phyloP scores from a whole-genome alignment of 1,140 invertebrate genomes.

The Spodoptera frugiperda region DNA sequence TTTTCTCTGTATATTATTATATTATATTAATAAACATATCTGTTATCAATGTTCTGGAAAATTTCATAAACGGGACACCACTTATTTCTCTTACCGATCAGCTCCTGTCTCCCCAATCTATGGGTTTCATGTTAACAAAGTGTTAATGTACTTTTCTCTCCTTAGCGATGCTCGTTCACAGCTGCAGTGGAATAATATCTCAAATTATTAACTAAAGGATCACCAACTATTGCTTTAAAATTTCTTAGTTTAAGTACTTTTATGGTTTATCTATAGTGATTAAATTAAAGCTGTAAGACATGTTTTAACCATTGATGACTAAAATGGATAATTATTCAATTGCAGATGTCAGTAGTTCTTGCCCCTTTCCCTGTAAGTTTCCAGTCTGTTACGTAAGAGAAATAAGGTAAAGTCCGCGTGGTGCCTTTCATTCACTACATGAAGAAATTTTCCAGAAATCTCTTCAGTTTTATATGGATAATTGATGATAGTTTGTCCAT shows the following conservation, averaged over 20 bases:
- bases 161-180: conserved; percentile 78
- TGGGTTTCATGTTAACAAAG: conserved; percentile 51
- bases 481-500: conserved; percentile 78
- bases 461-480: conserved; percentile 62
- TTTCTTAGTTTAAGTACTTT: conserved; percentile 64
- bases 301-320: conserved; percentile 86
- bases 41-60: conserved; percentile 70
- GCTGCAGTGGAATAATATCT: conserved; percentile 84
- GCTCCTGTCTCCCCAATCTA: conserved; percentile 5
- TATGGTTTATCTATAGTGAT: conserved; percentile 73
- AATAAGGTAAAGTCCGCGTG: conserved; percentile 70
- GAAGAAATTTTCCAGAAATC: conserved; percentile 83
- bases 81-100: conserved; percentile 82
- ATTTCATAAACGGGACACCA: conserved; percentile 79
- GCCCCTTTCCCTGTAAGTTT: conserved; percentile 68
- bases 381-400: conserved; percentile 76
- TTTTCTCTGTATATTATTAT: conserved; percentile 28
- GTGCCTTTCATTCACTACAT: conserved; percentile 55
- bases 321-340: conserved; percentile 83
- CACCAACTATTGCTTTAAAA: conserved; percentile 69
- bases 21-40: conserved; percentile 14
- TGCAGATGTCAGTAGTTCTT: conserved; percentile 74
- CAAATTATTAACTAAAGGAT: conserved; percentile 72
- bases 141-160: conserved; percentile 79
- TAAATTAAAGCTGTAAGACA: conserved; percentile 78